phyloP scores from a whole-genome alignment of 2,113 vertebrate genomes.

The Nothoprocta pentlandii region DNA sequence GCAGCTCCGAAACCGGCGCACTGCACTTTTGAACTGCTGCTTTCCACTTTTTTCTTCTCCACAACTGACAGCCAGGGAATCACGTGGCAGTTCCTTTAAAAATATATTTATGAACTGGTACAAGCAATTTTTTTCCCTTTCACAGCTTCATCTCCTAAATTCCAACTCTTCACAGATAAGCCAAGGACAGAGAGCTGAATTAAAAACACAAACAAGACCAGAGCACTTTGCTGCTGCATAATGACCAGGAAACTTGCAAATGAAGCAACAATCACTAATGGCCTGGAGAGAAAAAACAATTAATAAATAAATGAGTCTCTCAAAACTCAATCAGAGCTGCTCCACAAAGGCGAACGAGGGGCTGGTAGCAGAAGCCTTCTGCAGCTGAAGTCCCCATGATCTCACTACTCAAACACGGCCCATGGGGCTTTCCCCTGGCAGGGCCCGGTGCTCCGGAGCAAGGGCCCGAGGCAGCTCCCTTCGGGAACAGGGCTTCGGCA shows the following conservation, averaged over 20 bases:
- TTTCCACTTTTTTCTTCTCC: neutral
- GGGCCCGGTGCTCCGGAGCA: rapidly evolving
- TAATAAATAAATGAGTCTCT: neutral
- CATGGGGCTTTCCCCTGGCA: neutral
- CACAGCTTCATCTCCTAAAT: neutral
- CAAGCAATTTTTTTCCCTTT: neutral
- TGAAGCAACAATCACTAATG: neutral
- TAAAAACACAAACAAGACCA: neutral
- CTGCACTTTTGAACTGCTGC: neutral
- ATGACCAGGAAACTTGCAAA: constrained; percentile 1
- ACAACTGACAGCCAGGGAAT: neutral
- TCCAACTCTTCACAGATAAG: constrained; percentile 11
- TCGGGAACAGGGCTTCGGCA: neutral
- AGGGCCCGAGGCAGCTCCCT: neutral
- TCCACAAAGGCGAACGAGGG: neutral
- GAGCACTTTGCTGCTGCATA: neutral
- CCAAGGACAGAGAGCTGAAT: constrained; percentile 1
- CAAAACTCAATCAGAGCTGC: neutral
- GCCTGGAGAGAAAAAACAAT: neutral
- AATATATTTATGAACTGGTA: neutral
- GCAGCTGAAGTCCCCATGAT: neutral
- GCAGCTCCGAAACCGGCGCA: neutral
- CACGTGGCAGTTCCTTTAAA: neutral
- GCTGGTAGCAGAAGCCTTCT: neutral
- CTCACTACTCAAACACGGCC: neutral